Conservation (phyloP, 2,113 vertebrate species). For the Calonectris borealis region DNA sequence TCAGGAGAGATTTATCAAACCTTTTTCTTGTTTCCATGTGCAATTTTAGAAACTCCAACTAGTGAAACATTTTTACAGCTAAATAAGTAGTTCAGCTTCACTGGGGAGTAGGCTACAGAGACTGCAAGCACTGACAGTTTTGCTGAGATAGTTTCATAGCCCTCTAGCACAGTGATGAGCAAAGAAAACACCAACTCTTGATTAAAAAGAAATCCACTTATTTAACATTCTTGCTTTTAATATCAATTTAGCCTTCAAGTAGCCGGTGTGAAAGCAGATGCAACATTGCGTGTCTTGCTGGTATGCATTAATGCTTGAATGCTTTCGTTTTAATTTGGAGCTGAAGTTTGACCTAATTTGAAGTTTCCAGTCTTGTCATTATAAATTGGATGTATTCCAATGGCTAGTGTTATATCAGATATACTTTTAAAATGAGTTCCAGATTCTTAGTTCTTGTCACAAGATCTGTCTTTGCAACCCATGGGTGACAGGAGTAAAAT, state of each 20-base stretch:
- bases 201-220: slow-evolving; percentile 51
- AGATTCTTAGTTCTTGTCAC: slow-evolving; percentile 10
- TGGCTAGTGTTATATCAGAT: slow-evolving; percentile 34
- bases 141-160: slow-evolving; percentile 43
- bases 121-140: slow-evolving; percentile 36
- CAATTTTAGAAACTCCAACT: slow-evolving; percentile 60
- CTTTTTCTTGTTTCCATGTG: background rate
- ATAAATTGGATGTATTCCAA: slow-evolving; percentile 34
- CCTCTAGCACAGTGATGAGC: slow-evolving; percentile 40
- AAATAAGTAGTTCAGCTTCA: slow-evolving; percentile 47
- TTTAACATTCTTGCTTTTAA: slow-evolving; percentile 41
- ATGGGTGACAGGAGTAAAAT: slow-evolving; percentile 51
- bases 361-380: slow-evolving; percentile 35
- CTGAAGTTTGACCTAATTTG: slow-evolving; percentile 39
- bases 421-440: slow-evolving; percentile 60
- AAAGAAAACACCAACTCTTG: slow-evolving; percentile 8
- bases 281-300: background rate
- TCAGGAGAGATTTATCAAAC: slow-evolving; percentile 25
- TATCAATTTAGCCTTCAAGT: slow-evolving; percentile 18
- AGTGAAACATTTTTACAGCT: slow-evolving; percentile 44
- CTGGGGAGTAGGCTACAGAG: background rate
- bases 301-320: slow-evolving; percentile 8
- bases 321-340: slow-evolving; percentile 35
- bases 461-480: slow-evolving; percentile 42
- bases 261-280: background rate